A percentile compares a stretch with the other conserved stretches of the same genome.
Conservation (phyloP, 1,140 invertebrate genomes). For the Prorops nasuta region DNA sequence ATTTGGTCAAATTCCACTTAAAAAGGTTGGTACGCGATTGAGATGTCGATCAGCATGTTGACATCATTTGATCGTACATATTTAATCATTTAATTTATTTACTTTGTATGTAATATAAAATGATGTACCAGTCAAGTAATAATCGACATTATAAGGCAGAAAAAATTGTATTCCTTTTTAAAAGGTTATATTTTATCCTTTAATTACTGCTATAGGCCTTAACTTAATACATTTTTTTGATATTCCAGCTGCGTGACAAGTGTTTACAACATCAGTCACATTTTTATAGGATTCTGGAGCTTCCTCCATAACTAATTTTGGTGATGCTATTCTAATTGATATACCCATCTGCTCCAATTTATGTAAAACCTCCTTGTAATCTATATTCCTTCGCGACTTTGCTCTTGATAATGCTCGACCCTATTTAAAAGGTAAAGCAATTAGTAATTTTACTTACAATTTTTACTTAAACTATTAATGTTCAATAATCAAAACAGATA, state of each 20-base stretch:
- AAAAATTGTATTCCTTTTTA: too few species aligned
- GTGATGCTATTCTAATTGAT: conserved; percentile 96
- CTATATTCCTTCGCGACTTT: conserved; percentile 93
- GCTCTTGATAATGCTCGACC: conserved; percentile 95
- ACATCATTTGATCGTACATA: too few species aligned
- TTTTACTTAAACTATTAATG: conserved; percentile 4
- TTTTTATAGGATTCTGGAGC: conserved; percentile 99
- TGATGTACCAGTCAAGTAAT: too few species aligned
- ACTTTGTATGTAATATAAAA: too few species aligned
- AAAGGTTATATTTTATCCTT: too few species aligned
- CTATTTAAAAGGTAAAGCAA: conserved; percentile 57
- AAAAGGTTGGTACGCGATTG: too few species aligned
- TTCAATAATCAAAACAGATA: conserved; percentile 10
- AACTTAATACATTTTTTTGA: conserved; percentile 98
- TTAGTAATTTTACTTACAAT: not conserved
- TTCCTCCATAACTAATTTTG: conserved; percentile 99
- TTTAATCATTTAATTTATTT: too few species aligned
- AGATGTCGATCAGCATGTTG: too few species aligned
- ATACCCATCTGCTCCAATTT: conserved; percentile 91
- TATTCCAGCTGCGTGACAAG: conserved; percentile 96
- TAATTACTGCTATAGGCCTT: conserved; percentile 97
- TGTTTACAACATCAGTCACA: conserved; percentile 99
- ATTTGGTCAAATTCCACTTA: too few species aligned
- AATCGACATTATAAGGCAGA: too few species aligned
- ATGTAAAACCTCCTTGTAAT: conserved; percentile 87